These are phyloP conservation scores for Gisinianus flammeolus DNA, from an alignment of 2,888 invertebrate species.

Conservation along the genomic window DNA sequence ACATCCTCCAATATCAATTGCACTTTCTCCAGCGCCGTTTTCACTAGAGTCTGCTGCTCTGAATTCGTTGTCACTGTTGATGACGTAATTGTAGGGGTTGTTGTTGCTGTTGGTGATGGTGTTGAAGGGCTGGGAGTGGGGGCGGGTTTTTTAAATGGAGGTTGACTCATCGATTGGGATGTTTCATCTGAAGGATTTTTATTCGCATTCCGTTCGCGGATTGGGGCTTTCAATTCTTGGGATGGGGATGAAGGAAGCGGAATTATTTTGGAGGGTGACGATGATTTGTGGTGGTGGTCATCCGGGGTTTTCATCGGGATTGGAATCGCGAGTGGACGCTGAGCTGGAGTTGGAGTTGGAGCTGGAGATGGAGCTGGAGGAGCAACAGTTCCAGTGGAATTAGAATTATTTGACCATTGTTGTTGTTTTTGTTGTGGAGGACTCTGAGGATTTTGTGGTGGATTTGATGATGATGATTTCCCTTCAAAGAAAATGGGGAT, in stretches of 20 bases:
- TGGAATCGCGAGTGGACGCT: too few species aligned
- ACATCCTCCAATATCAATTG: slow-evolving; percentile 81
- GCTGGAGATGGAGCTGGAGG: neutral
- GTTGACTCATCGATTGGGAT: neutral
- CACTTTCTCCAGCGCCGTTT: slow-evolving; percentile 77
- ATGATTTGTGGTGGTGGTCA: too few species aligned
- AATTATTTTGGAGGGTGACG: neutral
- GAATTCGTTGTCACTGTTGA: neutral
- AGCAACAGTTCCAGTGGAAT: neutral
- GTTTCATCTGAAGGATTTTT: neutral
- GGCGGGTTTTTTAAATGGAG: slow-evolving; percentile 14
- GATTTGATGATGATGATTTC: neutral
- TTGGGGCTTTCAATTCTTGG: neutral
- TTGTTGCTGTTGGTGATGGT: neutral
- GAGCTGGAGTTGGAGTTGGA: neutral
- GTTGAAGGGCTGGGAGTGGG: neutral
- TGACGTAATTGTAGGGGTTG: neutral
- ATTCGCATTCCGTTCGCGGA: neutral
- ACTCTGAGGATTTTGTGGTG: slow-evolving; percentile 6
- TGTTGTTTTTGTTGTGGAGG: slow-evolving; percentile 1
- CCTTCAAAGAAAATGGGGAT: slow-evolving; percentile 34
- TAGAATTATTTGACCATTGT: neutral
- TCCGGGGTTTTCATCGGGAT: too few species aligned
- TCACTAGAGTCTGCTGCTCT: neutral
- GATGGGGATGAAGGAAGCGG: neutral